Conservation (phyloP, 1,140 invertebrate species). For the Tetramorium alpestre region DNA sequence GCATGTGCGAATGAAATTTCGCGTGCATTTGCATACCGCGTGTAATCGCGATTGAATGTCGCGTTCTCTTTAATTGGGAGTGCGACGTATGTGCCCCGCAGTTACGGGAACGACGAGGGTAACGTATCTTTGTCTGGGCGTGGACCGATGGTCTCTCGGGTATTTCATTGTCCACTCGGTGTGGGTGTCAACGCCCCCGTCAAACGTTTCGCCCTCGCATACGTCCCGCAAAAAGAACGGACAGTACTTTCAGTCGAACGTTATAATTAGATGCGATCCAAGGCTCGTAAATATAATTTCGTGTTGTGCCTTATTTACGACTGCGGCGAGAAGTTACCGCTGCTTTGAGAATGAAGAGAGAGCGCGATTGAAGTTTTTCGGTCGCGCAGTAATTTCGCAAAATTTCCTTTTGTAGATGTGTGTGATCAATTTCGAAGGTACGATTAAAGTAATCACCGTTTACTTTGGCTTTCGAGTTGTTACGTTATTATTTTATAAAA, state of each 20-base stretch:
- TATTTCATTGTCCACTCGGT: slow-evolving; percentile 81
- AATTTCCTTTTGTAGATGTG: neutral
- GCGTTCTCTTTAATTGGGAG: slow-evolving; percentile 53
- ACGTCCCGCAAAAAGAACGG: slow-evolving; percentile 71
- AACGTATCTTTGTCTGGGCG: slow-evolving; percentile 74
- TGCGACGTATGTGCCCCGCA: slow-evolving; percentile 36
- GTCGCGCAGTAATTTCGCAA: neutral
- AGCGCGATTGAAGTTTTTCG: neutral
- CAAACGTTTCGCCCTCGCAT: slow-evolving; percentile 73
- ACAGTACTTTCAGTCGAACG: slow-evolving; percentile 43
- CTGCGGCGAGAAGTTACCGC: neutral
- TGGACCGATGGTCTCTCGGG: slow-evolving; percentile 75
- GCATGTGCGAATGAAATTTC: slow-evolving; percentile 4
- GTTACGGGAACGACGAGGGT: slow-evolving; percentile 63
- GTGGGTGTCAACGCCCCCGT: slow-evolving; percentile 84
- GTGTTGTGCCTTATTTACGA: slow-evolving; percentile 67
- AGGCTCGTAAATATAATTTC: slow-evolving; percentile 73
- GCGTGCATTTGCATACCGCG: slow-evolving; percentile 12
- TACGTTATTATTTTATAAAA: neutral
- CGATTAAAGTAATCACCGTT: neutral
- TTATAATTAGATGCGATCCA: slow-evolving; percentile 76
- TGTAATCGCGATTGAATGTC: slow-evolving; percentile 23
- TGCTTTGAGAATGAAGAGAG: neutral
- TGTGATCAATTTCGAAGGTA: neutral
- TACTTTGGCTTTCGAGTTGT: neutral